Percentiles rank a stretch among this genome's conserved stretches.
Conservation (phyloP, 2,113 vertebrate genomes). For the Takifugu flavidus region DNA sequence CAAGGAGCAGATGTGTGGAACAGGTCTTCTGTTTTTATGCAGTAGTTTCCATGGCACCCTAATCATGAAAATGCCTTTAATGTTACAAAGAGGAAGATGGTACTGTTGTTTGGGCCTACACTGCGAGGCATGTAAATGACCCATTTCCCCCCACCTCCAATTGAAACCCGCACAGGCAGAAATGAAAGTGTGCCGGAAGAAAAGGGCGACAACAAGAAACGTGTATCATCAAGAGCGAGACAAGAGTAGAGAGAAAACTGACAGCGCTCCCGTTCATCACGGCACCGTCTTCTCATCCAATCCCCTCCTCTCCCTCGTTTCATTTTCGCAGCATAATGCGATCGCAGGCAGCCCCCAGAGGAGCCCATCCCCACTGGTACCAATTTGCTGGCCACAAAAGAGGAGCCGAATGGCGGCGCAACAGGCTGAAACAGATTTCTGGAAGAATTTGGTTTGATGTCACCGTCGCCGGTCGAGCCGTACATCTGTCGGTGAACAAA, state of each 20-base stretch:
- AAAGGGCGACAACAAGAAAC: conserved; percentile 5
- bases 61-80: no score
- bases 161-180: conserved; percentile 1
- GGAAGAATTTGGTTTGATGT: conserved; percentile 11
- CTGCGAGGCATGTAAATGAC: conserved; percentile 11
- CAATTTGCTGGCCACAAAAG: conserved; percentile 33
- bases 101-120: no score
- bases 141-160: neutral
- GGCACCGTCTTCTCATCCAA: conserved; percentile 38
- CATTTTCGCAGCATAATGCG: conserved; percentile 53
- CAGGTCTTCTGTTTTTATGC: no score
- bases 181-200: conserved; percentile 3
- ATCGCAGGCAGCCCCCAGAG: conserved; percentile 39
- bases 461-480: neutral
- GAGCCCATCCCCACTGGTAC: conserved; percentile 19
- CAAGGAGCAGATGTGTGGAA: no score
- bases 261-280: conserved; percentile 35
- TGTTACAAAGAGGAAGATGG: no score
- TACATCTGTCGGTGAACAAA: conserved; percentile 11
- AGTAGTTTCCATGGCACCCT: no score
- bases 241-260: conserved; percentile 8
- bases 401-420: neutral
- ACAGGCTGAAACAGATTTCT: conserved; percentile 36
- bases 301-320: conserved; percentile 39
- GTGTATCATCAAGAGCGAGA: neutral